Evolutionary conservation across 2,888 invertebrate species (phyloP).

Genomic region (Laspeyria flexula): DNA sequence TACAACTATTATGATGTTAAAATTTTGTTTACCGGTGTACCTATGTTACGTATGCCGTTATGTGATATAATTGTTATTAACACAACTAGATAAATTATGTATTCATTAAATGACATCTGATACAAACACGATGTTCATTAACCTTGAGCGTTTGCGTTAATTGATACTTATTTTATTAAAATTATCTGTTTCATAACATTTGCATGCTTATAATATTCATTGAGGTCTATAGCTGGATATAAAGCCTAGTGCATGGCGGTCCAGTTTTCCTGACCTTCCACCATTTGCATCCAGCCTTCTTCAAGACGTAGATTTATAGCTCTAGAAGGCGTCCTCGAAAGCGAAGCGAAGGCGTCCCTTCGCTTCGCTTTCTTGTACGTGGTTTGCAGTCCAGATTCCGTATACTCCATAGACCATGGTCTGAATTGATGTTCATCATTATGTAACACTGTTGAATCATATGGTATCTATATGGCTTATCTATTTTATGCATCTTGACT

Average conservation of each 20-base stretch:
- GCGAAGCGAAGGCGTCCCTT: too few species aligned
- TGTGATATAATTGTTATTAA: constrained; percentile 41
- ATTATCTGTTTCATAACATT: constrained; percentile 7
- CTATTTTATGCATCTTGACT: constrained; percentile 12
- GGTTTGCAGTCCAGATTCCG: too few species aligned
- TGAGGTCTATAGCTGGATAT: too few species aligned
- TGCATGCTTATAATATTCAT: too few species aligned
- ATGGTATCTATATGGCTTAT: constrained; percentile 17
- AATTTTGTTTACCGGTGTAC: background rate
- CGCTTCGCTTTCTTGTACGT: too few species aligned
- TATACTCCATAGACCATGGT: too few species aligned
- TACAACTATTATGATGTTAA: background rate
- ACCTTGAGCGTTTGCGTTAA: constrained; percentile 35
- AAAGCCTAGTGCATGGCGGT: too few species aligned
- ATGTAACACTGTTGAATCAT: constrained; percentile 11
- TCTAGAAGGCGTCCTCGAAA: too few species aligned
- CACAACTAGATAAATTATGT: constrained; percentile 34
- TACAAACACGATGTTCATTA: constrained; percentile 41
- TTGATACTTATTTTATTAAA: constrained; percentile 24
- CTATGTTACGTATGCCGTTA: constrained; percentile 13
- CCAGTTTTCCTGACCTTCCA: too few species aligned
- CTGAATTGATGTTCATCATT: background rate
- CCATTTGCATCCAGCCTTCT: too few species aligned
- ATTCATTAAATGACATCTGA: constrained; percentile 40
- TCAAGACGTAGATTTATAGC: too few species aligned